Percentiles rank a stretch among this genome's conserved stretches.
Evolutionary conservation across 1,140 invertebrate genomes (phyloP).

Genomic region (Zaprionus gabonicus): DNA sequence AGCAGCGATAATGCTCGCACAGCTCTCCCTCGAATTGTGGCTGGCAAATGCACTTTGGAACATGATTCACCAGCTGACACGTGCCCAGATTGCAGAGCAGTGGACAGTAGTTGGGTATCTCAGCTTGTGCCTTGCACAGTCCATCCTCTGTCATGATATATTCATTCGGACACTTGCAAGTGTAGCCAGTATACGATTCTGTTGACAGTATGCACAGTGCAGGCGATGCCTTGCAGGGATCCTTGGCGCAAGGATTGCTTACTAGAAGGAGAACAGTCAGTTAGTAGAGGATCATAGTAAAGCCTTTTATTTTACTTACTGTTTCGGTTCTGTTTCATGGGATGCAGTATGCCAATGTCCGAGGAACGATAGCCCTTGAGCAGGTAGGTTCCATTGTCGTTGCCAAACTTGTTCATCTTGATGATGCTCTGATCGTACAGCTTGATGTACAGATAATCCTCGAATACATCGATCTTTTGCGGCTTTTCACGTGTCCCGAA

Average conservation of each 20-base stretch:
- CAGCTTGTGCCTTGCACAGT: slow-evolving; percentile 66
- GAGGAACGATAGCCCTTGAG: slow-evolving; percentile 87
- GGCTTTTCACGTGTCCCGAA: slow-evolving; percentile 86
- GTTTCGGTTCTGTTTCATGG: slow-evolving; percentile 87
- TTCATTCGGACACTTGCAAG: slow-evolving; percentile 89
- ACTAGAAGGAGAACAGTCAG: slow-evolving; percentile 47
- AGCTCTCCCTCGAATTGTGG: slow-evolving; percentile 86
- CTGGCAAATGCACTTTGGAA: slow-evolving; percentile 87
- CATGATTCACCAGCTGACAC: slow-evolving; percentile 85
- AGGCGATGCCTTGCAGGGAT: slow-evolving; percentile 86
- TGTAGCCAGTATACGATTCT: slow-evolving; percentile 74
- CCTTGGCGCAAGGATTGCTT: slow-evolving; percentile 84
- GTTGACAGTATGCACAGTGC: slow-evolving; percentile 87
- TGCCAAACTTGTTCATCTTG: slow-evolving; percentile 90
- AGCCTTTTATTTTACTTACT: slow-evolving; percentile 69
- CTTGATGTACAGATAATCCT: slow-evolving; percentile 89
- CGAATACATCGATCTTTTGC: slow-evolving; percentile 90
- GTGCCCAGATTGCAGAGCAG: slow-evolving; percentile 85
- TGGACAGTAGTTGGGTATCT: slow-evolving; percentile 83
- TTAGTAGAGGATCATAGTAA: not conserved
- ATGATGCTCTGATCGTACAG: slow-evolving; percentile 88
- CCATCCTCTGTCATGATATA: slow-evolving; percentile 78
- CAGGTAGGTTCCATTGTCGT: slow-evolving; percentile 86
- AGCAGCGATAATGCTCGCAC: slow-evolving; percentile 88
- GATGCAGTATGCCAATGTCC: slow-evolving; percentile 89